These are phyloP conservation scores for Bufotes viridis DNA, from an alignment of 2,797 vertebrate genomes.

Conservation along the genomic window DNA sequence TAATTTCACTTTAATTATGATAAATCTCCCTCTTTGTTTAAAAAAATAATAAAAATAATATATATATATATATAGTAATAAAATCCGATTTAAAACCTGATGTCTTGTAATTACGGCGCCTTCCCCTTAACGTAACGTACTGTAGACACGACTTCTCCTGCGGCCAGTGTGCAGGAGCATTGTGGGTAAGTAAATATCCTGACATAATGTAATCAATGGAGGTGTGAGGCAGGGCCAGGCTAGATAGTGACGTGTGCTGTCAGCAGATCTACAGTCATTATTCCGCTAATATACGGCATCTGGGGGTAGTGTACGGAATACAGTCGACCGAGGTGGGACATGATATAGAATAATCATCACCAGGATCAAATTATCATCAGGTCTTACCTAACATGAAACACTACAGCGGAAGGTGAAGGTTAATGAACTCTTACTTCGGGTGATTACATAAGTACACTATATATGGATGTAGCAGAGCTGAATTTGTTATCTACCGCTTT, in stretches of 20 bases:
- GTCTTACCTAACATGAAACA: too few relatives aligned
- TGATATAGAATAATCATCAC: background rate
- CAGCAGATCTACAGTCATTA: background rate
- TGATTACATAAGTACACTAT: background rate
- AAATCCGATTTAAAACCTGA: too few relatives aligned
- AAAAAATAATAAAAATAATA: too few relatives aligned
- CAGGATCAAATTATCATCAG: background rate
- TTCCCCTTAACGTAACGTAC: background rate
- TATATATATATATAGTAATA: too few relatives aligned
- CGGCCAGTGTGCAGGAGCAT: background rate
- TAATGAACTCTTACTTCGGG: background rate
- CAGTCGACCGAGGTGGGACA: background rate
- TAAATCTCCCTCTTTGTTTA: too few relatives aligned
- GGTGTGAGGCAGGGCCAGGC: background rate
- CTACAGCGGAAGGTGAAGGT: background rate
- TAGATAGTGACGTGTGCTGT: background rate
- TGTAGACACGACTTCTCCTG: too few relatives aligned
- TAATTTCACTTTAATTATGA: too few relatives aligned
- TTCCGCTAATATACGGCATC: background rate
- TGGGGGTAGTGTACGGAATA: background rate
- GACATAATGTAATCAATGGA: background rate
- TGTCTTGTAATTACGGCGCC: too few relatives aligned
- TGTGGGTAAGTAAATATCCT: background rate
- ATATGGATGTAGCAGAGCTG: background rate
- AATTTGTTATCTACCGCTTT: too few relatives aligned